These are phyloP conservation scores for Eupithecia subumbrata DNA, from an alignment of 2,888 invertebrate species.

Conservation along the genomic window DNA sequence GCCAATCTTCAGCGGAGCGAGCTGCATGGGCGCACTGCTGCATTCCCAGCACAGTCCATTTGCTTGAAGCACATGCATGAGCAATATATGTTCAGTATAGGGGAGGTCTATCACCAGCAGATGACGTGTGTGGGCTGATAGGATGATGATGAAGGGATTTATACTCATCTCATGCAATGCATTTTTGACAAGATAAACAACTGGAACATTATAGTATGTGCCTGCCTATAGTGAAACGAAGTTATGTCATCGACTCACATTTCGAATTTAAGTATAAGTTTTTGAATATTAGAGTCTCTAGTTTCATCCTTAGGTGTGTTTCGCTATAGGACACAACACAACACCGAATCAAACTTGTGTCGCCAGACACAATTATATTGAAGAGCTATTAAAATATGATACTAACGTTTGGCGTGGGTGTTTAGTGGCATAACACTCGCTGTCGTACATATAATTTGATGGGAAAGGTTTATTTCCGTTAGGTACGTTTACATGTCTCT, in stretches of 20 bases:
- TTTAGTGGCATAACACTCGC: not conserved
- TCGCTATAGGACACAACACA: not conserved
- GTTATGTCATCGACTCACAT: not conserved
- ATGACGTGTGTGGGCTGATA: not conserved
- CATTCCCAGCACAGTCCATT: not conserved
- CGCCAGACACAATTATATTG: not conserved
- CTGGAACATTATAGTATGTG: not conserved
- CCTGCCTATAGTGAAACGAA: not conserved
- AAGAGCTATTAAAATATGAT: constrained; percentile 1
- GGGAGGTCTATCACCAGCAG: not conserved
- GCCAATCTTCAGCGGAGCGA: no score
- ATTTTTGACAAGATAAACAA: not conserved
- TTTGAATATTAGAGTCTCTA: not conserved
- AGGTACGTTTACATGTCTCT: no score
- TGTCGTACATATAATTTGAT: not conserved
- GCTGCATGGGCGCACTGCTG: no score
- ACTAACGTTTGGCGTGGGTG: not conserved
- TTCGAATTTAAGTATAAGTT: not conserved
- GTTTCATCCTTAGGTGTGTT: not conserved
- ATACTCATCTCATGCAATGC: not conserved
- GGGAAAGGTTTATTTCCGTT: constrained; percentile 4
- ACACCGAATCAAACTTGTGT: not conserved
- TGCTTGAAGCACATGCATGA: not conserved
- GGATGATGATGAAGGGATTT: not conserved
- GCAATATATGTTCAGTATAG: not conserved